Evolutionary conservation across 2,797 vertebrate genomes (phyloP).

Genomic region (Pipistrellus pygmaeus): DNA sequence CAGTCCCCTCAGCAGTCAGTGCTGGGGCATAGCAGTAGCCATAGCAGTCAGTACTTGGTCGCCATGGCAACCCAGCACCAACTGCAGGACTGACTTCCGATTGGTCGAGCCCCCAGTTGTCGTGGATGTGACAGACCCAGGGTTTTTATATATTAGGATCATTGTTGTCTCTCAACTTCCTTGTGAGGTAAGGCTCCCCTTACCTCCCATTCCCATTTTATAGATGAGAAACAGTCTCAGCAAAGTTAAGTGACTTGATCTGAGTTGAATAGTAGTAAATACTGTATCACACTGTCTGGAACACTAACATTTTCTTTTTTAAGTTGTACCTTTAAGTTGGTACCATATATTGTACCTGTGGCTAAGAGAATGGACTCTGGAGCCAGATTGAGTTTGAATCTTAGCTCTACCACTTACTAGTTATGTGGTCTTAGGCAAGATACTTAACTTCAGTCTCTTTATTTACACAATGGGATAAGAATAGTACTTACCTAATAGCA

Average conservation of each 20-base stretch:
- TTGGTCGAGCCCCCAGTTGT: no score
- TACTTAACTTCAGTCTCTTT: constrained; percentile 39
- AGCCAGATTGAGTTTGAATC: constrained; percentile 44
- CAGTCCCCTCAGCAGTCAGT: no score
- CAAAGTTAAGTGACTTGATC: constrained; percentile 52
- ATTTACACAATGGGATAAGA: constrained; percentile 41
- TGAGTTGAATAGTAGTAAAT: constrained; percentile 45
- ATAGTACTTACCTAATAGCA: not conserved
- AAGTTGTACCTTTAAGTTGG: not conserved
- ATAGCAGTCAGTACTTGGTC: no score
- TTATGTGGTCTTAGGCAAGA: not conserved
- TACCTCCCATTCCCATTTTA: constrained; percentile 47
- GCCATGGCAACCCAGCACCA: no score
- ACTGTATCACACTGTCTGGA: not conserved
- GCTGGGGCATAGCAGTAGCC: no score
- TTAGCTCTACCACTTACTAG: not conserved
- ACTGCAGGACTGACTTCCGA: no score
- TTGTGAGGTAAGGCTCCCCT: not conserved
- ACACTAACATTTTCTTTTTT: constrained; percentile 18
- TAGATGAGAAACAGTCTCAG: constrained; percentile 39
- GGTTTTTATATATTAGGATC: not conserved
- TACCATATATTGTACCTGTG: constrained; percentile 11
- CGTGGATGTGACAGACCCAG: no score
- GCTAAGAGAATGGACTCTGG: constrained; percentile 7
- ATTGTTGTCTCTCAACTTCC: not conserved